These are phyloP conservation scores for Poliocrania exsul DNA, from an alignment of 2,797 vertebrate genomes.

Conservation along the genomic window DNA sequence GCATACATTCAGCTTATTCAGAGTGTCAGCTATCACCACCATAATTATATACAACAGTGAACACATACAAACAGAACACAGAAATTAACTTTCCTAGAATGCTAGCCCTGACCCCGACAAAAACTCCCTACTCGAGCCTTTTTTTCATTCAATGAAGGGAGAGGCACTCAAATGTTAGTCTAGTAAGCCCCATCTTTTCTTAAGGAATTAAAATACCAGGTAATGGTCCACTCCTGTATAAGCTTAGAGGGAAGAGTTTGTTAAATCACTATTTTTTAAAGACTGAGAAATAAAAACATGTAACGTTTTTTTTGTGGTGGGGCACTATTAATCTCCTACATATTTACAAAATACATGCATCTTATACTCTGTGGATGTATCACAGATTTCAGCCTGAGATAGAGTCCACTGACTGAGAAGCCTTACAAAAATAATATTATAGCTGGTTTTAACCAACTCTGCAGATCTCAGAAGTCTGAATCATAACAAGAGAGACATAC, in stretches of 20 bases:
- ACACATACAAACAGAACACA: background rate
- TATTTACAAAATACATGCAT: background rate
- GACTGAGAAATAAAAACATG: background rate
- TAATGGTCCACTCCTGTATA: background rate
- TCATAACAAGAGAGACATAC: background rate
- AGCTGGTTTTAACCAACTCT: background rate
- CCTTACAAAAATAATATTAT: background rate
- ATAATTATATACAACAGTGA: background rate
- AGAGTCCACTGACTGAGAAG: background rate
- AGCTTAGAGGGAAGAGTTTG: background rate
- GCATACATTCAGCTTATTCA: background rate
- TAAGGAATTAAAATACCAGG: background rate
- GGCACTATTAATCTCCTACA: background rate
- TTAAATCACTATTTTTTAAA: constrained; percentile 2
- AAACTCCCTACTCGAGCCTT: background rate
- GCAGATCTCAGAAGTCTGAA: background rate
- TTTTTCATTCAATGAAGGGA: background rate
- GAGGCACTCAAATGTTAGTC: background rate
- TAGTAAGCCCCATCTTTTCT: background rate
- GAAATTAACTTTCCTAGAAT: background rate
- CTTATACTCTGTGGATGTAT: background rate
- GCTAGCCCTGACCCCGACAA: background rate
- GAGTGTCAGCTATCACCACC: background rate
- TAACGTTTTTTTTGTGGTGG: background rate
- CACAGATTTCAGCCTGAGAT: background rate